Evolutionary conservation across 2,113 vertebrate species (phyloP).

Genomic region (Coreoperca whiteheadi): DNA sequence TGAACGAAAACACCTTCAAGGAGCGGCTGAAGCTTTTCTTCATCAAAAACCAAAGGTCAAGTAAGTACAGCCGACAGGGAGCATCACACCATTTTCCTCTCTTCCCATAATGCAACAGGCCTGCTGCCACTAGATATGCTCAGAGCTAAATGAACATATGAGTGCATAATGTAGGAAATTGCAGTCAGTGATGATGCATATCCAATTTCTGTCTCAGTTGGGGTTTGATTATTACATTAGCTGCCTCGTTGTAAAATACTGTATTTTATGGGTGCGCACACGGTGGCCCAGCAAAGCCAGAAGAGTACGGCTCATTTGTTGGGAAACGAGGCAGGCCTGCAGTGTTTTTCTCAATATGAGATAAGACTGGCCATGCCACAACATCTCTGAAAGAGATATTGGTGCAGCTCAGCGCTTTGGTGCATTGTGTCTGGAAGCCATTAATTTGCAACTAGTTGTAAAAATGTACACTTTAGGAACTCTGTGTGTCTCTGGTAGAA

Average conservation of each 20-base stretch:
- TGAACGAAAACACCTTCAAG: conserved; percentile 99
- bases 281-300: background rate
- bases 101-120: background rate
- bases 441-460: conserved; percentile 14
- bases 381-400: conserved; percentile 6
- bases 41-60: conserved; percentile 99
- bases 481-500: background rate
- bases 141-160: conserved; percentile 25
- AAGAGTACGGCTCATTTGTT: conserved; percentile 10
- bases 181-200: conserved; percentile 14
- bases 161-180: conserved; percentile 34
- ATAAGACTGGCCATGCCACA: conserved; percentile 10
- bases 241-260: background rate
- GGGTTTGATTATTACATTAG: conserved; percentile 42
- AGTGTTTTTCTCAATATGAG: conserved; percentile 43
- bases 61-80: conserved; percentile 85
- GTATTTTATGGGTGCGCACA: conserved; percentile 7
- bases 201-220: conserved; percentile 36
- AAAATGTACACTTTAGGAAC: background rate
- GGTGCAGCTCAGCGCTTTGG: background rate
- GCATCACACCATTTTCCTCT: background rate
- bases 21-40: conserved; percentile 98
- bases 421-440: conserved; percentile 25
- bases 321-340: conserved; percentile 12
- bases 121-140: background rate